Evolutionary conservation across 2,888 invertebrate species (phyloP).

Genomic region (Myathropa florea): DNA sequence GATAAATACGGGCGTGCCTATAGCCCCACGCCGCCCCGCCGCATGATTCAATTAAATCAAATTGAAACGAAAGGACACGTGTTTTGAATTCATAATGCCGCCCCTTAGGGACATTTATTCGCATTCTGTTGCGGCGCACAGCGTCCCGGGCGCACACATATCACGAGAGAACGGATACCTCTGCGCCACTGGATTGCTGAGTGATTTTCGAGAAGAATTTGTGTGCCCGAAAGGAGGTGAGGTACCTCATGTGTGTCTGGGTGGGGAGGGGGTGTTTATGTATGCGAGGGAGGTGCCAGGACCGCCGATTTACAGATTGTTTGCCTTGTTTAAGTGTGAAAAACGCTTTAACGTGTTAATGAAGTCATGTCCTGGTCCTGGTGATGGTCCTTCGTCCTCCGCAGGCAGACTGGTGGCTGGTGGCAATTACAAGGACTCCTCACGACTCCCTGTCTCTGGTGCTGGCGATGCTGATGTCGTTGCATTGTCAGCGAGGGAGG

Average conservation of each 20-base stretch:
- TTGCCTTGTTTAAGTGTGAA: constrained; percentile 70
- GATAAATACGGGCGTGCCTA: constrained; percentile 28
- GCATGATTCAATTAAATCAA: constrained; percentile 80
- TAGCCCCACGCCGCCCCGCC: background rate
- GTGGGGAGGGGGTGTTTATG: background rate
- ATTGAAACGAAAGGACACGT: constrained; percentile 77
- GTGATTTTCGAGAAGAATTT: constrained; percentile 64
- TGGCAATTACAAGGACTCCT: constrained; percentile 59
- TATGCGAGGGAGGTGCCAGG: background rate
- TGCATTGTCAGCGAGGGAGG: constrained; percentile 31
- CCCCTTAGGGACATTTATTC: constrained; percentile 57
- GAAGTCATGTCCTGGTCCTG: constrained; percentile 62
- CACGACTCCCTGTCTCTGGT: background rate
- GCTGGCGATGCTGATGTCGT: constrained; percentile 4
- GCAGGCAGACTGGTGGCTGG: too few relatives aligned
- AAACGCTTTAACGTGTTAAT: constrained; percentile 70
- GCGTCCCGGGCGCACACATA: constrained; percentile 32
- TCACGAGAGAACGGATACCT: constrained; percentile 63
- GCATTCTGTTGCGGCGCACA: constrained; percentile 13
- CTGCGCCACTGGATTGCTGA: constrained; percentile 58
- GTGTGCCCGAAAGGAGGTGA: background rate
- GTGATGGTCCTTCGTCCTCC: background rate
- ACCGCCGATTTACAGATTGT: constrained; percentile 66
- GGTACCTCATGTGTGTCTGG: background rate
- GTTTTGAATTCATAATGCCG: constrained; percentile 75